Base-by-base conservation (phyloP, 2,797 vertebrate species). In the Lutjanus campechanus region DNA sequence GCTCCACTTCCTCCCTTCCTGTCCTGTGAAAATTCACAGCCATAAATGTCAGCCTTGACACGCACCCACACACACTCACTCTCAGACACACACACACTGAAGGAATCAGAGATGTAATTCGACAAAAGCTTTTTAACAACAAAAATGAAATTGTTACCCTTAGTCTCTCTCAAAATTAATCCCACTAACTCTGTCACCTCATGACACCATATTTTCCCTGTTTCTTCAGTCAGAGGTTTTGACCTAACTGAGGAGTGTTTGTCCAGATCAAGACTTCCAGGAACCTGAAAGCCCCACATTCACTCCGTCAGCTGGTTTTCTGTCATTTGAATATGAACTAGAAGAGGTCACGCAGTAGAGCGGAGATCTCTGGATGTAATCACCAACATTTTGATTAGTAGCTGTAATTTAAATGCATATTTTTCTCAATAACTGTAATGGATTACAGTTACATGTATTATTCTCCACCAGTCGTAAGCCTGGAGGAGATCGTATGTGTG, bases 1-100 rank as follows among this genome's bases (percentile, higher is more conserved):
- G 16, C 72, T 81, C 49, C 58, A 20, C 79, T 75, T 81, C 88
- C 85, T 83, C 77, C 55, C 67, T 63, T 74, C 76, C 64, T 77
- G 50, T 55, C 73, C 78, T 90, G 91, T 88, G 85, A 92, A 83
- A 87, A 82, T 65, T 85, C 75, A 83, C 88, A 90, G 77, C 59
- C 61, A 65, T 67, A 77, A 85, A 81, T 8, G 29, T 55, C 44
- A 46, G 25, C 22, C n/a, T 50, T 56, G 55, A 53, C 64, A 44
- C 51, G 43, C 49, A 16, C 47, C 46, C 41, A 11, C 29, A 65
- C 69, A 43, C 61, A 56, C 36, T 25, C 70, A 44, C 62, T 44
- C 36, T 49, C 64, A 44, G 47, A 47, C 49, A 47, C 25, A 59
- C 20, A 67, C 12, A 29, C 36, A n/a, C 8, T 10, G 2, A 25